A percentile compares a stretch with the other conserved stretches of the same genome.
Conservation (phyloP, 2,797 vertebrate species). For the Poeciliopsis presidionis region DNA sequence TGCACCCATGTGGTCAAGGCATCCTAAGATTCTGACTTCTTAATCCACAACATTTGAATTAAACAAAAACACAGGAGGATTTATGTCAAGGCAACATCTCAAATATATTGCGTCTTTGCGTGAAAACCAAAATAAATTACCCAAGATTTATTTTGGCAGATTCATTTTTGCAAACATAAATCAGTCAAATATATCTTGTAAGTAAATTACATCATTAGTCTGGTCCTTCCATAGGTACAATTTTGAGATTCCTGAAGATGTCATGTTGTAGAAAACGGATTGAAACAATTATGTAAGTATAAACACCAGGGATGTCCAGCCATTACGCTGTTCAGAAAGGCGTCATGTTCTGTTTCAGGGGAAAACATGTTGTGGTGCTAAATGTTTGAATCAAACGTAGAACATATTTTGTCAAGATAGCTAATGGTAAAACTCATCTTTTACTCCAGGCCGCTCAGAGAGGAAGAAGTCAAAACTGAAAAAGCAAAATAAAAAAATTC, state of each 20-base stretch:
- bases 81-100: not conserved
- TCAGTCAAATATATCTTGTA: too few species aligned
- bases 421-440: not conserved
- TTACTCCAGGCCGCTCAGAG: not conserved
- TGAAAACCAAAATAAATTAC: not conserved
- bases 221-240: not conserved
- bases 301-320: not conserved
- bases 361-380: not conserved
- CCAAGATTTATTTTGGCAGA: not conserved
- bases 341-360: not conserved
- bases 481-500: not conserved
- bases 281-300: not conserved
- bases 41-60: not conserved
- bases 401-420: not conserved
- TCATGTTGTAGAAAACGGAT: not conserved
- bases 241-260: not conserved
- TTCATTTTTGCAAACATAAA: too few species aligned
- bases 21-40: not conserved
- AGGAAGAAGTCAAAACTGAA: not conserved
- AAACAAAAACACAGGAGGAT: not conserved
- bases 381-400: not conserved
- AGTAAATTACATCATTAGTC: not conserved
- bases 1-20: not conserved
- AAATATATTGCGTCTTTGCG: not conserved
- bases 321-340: not conserved